Evolutionary conservation across 2,888 invertebrate species (phyloP).

Genomic region (Globia sparganii): DNA sequence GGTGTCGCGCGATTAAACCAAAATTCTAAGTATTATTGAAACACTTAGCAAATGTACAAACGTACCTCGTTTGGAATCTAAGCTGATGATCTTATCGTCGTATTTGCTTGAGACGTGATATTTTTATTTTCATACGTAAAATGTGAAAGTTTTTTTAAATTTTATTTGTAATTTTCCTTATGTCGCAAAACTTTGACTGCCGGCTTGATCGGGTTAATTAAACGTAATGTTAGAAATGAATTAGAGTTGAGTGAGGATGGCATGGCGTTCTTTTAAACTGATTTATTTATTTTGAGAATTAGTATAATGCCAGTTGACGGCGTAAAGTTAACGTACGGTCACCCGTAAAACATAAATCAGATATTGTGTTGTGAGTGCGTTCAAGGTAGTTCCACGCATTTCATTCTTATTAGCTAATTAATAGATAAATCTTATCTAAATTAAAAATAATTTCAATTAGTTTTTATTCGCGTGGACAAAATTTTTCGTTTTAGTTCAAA

Average conservation of each 20-base stretch:
- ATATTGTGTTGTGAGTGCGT: conserved; percentile 49
- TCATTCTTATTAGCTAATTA: conserved; percentile 75
- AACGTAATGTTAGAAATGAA: conserved; percentile 59
- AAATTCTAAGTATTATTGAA: conserved; percentile 77
- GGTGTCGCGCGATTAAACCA: conserved; percentile 72
- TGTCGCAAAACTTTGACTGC: conserved; percentile 62
- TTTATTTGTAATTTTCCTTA: conserved; percentile 56
- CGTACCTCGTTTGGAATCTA: conserved; percentile 58
- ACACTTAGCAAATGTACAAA: conserved; percentile 61
- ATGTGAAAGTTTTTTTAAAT: conserved; percentile 69
- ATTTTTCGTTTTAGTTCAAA: conserved; percentile 83
- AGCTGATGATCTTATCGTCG: conserved; percentile 64
- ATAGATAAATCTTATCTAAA: conserved; percentile 79
- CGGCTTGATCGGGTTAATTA: conserved; percentile 65
- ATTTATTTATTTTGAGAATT: conserved; percentile 58
- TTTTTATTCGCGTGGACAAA: conserved; percentile 76
- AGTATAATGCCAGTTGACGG: conserved; percentile 46
- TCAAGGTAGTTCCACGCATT: conserved; percentile 50
- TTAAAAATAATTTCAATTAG: conserved; percentile 74
- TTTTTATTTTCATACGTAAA: conserved; percentile 76
- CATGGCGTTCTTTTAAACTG: conserved; percentile 47
- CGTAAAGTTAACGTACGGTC: conserved; percentile 18
- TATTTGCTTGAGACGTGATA: conserved; percentile 71
- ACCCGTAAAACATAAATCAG: conserved; percentile 24
- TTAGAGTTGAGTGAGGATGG: conserved; percentile 52